Percentiles rank a stretch among this genome's conserved stretches.
phyloP scores from a whole-genome alignment of 2,888 invertebrate species.

The Stenotaenia linearis region DNA sequence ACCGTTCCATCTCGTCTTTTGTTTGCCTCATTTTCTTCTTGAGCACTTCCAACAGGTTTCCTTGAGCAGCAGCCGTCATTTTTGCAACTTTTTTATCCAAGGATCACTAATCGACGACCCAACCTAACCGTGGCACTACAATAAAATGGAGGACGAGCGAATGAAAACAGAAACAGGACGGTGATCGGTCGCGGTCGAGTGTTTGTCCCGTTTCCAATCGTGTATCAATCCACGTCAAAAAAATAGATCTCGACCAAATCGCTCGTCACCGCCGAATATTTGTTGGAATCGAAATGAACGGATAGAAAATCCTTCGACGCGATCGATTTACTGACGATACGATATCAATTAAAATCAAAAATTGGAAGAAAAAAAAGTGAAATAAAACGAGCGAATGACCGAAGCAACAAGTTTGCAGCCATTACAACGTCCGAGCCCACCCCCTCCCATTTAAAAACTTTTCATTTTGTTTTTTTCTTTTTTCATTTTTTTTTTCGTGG shows the following conservation, averaged over 20 bases:
- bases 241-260: neutral
- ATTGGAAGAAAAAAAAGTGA: neutral
- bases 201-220: neutral
- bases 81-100: neutral
- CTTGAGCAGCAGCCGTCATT: conserved; percentile 50
- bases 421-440: neutral
- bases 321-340: too few relatives aligned
- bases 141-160: neutral
- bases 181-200: neutral
- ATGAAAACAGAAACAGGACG: neutral
- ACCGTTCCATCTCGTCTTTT: conserved; percentile 97
- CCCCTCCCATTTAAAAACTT: neutral
- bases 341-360: neutral
- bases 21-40: conserved; percentile 99
- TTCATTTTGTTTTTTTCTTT: too few relatives aligned
- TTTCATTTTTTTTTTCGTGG: too few relatives aligned
- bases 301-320: too few relatives aligned
- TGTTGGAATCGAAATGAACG: neutral
- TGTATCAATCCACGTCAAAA: neutral
- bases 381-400: neutral
- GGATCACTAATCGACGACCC: neutral
- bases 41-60: conserved; percentile 90
- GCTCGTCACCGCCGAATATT: too few relatives aligned
- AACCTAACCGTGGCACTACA: neutral
- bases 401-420: neutral